These are phyloP conservation scores for Boleophthalmus pectinirostris DNA, from an alignment of 2,113 vertebrate genomes.

Conservation along the genomic window DNA sequence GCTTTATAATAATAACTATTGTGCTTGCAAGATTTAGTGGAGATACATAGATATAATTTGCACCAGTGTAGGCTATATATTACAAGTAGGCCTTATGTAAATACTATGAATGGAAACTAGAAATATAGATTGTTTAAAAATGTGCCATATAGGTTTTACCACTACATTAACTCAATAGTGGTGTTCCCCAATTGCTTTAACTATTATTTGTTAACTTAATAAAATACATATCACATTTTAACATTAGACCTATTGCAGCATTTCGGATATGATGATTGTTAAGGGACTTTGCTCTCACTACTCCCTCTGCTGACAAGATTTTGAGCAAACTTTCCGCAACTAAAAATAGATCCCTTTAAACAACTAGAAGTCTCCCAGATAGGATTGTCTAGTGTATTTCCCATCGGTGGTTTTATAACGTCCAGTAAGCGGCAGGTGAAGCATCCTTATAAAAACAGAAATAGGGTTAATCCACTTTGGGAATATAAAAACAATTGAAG, in stretches of 20 bases:
- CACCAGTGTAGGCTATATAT: too few relatives aligned
- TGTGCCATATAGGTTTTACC: background rate
- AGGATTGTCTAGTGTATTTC: background rate
- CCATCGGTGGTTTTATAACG: constrained; percentile 8
- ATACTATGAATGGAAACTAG: background rate
- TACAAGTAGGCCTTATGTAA: background rate
- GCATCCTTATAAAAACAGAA: background rate
- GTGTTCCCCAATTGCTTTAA: background rate
- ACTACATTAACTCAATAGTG: background rate
- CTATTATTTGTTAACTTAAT: background rate
- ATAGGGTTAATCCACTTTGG: constrained; percentile 16
- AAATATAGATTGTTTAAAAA: background rate
- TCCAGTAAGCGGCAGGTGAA: background rate
- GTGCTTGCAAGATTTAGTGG: too few relatives aligned
- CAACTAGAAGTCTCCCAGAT: constrained; percentile 5
- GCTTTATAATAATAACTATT: background rate
- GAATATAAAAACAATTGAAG: constrained; percentile 58
- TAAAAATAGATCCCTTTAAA: background rate
- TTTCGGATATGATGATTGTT: background rate
- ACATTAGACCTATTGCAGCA: background rate
- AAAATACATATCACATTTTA: background rate
- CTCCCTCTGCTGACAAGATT: background rate
- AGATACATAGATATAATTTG: too few relatives aligned
- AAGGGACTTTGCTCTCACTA: background rate
- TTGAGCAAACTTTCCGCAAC: background rate